These are phyloP conservation scores for Spinus olivaceus DNA, from an alignment of 2,797 vertebrate species.

Conservation along the genomic window DNA sequence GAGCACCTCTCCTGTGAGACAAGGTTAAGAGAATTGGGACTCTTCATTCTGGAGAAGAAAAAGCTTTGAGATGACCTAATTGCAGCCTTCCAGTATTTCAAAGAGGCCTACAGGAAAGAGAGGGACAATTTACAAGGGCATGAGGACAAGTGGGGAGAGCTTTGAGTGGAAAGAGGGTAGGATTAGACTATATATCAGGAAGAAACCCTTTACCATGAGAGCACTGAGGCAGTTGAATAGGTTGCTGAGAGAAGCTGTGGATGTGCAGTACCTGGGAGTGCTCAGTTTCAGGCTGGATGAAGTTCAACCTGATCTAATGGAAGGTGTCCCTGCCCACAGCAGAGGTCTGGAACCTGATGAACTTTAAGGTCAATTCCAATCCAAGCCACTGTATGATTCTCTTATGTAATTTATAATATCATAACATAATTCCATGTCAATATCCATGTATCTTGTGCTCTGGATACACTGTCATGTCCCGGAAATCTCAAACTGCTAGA, in stretches of 20 bases:
- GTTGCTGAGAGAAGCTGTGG: not conserved
- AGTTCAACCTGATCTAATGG: not conserved
- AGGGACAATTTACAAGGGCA: not conserved
- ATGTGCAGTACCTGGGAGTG: fast-evolving
- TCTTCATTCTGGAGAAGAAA: not conserved
- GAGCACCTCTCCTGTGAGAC: not conserved
- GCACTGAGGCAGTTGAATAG: not conserved
- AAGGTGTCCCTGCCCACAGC: not conserved
- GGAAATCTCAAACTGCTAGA: not conserved
- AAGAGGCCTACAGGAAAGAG: not conserved
- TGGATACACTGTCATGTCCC: not conserved
- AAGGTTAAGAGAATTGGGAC: not conserved
- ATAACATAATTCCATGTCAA: not conserved
- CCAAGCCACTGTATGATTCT: not conserved
- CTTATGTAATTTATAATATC: not conserved
- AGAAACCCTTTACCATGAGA: not conserved
- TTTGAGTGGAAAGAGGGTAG: not conserved
- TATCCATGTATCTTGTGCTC: not conserved
- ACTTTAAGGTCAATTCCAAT: not conserved
- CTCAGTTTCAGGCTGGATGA: not conserved
- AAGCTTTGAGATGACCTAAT: not conserved
- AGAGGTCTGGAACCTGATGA: fast-evolving
- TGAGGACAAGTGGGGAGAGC: not conserved
- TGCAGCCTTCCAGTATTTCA: not conserved
- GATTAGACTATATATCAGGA: not conserved